These are phyloP conservation scores for Lithophane semibrunnea DNA, from an alignment of 2,888 invertebrate genomes.

Conservation along the genomic window DNA sequence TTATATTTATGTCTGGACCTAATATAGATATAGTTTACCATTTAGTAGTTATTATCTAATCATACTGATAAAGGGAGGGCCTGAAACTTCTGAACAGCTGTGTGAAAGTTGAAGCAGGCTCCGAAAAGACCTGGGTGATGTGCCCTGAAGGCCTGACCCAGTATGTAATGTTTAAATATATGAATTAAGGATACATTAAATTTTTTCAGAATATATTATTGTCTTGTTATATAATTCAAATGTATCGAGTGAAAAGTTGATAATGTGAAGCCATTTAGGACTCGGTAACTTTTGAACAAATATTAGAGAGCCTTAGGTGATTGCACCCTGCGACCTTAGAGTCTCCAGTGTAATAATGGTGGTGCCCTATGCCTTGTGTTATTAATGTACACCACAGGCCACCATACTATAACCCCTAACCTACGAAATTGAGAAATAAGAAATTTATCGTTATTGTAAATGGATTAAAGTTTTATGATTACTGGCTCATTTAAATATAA, in stretches of 20 bases:
- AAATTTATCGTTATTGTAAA: slow-evolving; percentile 89
- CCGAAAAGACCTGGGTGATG: slow-evolving; percentile 78
- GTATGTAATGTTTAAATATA: slow-evolving; percentile 87
- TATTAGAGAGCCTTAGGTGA: slow-evolving; percentile 88
- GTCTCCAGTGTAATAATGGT: slow-evolving; percentile 71
- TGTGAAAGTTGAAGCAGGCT: slow-evolving; percentile 79
- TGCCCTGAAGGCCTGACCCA: slow-evolving; percentile 86
- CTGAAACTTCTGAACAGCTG: slow-evolving; percentile 83
- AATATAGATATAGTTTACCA: slow-evolving; percentile 79
- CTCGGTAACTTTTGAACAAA: slow-evolving; percentile 84
- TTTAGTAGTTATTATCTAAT: slow-evolving; percentile 77
- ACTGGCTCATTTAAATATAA: slow-evolving; percentile 88
- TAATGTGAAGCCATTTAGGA: slow-evolving; percentile 82
- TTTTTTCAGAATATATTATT: slow-evolving; percentile 90
- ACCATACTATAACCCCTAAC: slow-evolving; percentile 79
- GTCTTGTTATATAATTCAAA: slow-evolving; percentile 91
- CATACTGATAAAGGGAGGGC: slow-evolving; percentile 75
- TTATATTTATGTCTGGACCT: slow-evolving; percentile 80
- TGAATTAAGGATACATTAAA: slow-evolving; percentile 89
- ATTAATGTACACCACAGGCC: slow-evolving; percentile 62
- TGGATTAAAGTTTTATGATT: slow-evolving; percentile 87
- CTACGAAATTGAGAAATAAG: slow-evolving; percentile 82
- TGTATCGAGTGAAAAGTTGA: slow-evolving; percentile 86
- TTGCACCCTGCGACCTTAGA: slow-evolving; percentile 81
- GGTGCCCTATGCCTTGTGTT: slow-evolving; percentile 69